Evolutionary conservation across 2,888 invertebrate genomes (phyloP), one percentile per base, ranked within the genome.

Genomic region (Clivina fossor): DNA sequence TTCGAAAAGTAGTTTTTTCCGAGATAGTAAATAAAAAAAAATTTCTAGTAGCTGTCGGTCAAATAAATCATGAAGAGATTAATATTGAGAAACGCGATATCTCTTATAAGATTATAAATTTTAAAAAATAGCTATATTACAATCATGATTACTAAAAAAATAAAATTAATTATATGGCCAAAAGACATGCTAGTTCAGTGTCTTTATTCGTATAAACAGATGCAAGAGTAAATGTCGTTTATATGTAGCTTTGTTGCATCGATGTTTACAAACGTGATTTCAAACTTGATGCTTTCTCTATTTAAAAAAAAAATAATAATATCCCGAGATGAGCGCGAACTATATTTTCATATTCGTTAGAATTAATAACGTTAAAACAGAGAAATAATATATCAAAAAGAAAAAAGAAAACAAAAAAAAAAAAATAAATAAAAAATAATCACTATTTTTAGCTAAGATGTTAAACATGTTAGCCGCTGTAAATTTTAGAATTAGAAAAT

Each of bases 301-400:
- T 32, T 58, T 18, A 46, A 32, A 38, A 26, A 37, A 37, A 48
- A 48, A 49, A 30, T 30, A n/a, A 55, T 30, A 41, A 38, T 51
- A 50, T 40, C 30, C 47, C 56, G 51, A 58, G 38, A 43, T 47
- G 38, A 43, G 48, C 54, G 53, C 55, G 56, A 44, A 57, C 35
- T 54, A 59, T 57, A 58, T 58, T 58, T 60, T 54, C 56, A 57
- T 43, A 49, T 47, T 50, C 46, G 54, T 46, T 46, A 46, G 32
- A 57, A 40, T n/a, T 56, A 26, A 49, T 44, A 56, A 44, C 37
- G 58, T 37, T 43, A 56, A 56, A 46, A 58, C 28, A 58, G 46
- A 55, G 44, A 46, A n/a, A 47, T 48, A 54, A 43, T 48, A 54
- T 54, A 55, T 44, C 24, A 33, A 35, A 56, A 41, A 46, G 51